These are phyloP conservation scores for Anomalospiza imberbis DNA, from an alignment of 2,797 vertebrate species.

Conservation along the genomic window DNA sequence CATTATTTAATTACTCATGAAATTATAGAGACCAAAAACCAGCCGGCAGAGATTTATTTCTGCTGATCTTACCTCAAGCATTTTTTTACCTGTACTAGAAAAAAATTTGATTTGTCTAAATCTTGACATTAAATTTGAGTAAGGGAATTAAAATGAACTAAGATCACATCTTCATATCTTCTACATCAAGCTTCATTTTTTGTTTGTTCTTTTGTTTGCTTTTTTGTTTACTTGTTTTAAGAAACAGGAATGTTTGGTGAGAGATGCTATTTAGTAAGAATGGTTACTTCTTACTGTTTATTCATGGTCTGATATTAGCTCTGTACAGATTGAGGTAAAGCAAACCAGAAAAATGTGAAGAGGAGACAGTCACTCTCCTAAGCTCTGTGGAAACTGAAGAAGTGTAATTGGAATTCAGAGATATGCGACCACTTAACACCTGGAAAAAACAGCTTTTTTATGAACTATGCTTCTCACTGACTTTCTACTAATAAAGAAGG, in stretches of 20 bases:
- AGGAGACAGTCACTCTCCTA: rapidly evolving
- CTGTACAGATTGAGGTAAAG: rapidly evolving
- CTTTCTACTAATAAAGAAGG: neutral
- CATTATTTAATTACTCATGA: neutral
- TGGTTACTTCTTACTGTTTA: neutral
- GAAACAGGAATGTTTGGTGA: neutral
- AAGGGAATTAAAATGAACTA: neutral
- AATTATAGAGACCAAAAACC: neutral
- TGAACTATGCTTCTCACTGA: rapidly evolving
- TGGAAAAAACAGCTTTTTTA: neutral
- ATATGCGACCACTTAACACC: neutral
- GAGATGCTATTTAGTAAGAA: neutral
- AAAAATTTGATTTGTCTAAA: neutral
- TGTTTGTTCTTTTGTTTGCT: too few species aligned
- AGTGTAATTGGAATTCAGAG: neutral
- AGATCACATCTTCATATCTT: neutral
- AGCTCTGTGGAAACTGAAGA: neutral
- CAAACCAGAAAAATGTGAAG: neutral
- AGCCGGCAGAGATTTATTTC: neutral
- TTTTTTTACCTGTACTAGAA: neutral
- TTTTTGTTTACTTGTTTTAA: neutral
- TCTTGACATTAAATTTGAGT: neutral
- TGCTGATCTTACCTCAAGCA: neutral
- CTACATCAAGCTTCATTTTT: neutral
- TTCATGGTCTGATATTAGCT: neutral